These are phyloP conservation scores for Oscheius sp. DNA, from an alignment of 1,140 invertebrate genomes.

Conservation along the genomic window DNA sequence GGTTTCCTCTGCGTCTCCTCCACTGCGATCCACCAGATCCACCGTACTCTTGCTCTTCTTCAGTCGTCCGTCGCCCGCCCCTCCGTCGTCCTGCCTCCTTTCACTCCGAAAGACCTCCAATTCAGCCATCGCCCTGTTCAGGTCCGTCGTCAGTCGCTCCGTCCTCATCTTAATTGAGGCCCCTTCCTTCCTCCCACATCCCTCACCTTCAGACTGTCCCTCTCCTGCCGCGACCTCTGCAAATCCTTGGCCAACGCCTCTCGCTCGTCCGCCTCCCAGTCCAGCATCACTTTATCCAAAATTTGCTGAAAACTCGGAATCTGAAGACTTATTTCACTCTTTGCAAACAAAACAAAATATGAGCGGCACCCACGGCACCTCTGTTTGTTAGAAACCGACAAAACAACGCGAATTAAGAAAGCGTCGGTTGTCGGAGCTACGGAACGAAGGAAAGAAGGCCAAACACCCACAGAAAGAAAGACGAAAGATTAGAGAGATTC, in stretches of 20 bases:
- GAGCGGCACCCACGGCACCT: no score
- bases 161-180: slow-evolving; percentile 27
- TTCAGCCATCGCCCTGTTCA: slow-evolving; percentile 32
- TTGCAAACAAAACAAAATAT: no score
- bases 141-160: slow-evolving; percentile 28
- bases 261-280: slow-evolving; percentile 29
- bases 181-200: not conserved
- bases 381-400: no score
- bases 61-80: slow-evolving; percentile 33
- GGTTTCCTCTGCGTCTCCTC: not conserved
- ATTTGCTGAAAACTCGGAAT: slow-evolving; percentile 35
- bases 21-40: slow-evolving; percentile 29
- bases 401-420: no score
- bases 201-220: slow-evolving; percentile 16
- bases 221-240: slow-evolving; percentile 31
- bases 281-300: slow-evolving; percentile 31
- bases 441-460: no score
- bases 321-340: no score
- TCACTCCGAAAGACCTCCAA: slow-evolving; percentile 32
- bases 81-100: slow-evolving; percentile 27
- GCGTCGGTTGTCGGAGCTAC: no score
- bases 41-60: slow-evolving; percentile 32
- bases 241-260: slow-evolving; percentile 25
- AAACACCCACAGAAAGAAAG: no score
- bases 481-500: no score